phyloP scores from a whole-genome alignment of 2,797 vertebrate genomes.

The Cichlasoma orientale region DNA sequence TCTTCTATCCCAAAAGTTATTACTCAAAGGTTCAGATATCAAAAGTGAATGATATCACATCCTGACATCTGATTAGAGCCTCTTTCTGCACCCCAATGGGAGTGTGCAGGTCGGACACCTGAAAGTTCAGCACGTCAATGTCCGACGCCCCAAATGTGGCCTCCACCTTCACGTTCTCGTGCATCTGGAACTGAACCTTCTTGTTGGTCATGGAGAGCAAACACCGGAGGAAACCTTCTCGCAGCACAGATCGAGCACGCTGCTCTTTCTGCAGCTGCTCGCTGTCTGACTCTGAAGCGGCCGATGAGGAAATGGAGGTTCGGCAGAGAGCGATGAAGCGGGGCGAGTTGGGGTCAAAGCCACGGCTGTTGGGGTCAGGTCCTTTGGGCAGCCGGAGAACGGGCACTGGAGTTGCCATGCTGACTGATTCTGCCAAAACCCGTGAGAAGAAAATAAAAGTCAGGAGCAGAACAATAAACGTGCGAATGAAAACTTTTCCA shows the following conservation, averaged over 20 bases:
- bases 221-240: conserved; percentile 86
- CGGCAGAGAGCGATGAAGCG: conserved; percentile 77
- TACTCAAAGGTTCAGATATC: conserved; percentile 59
- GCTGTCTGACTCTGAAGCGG: not conserved
- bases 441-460: not conserved
- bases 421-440: not conserved
- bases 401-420: conserved; percentile 72
- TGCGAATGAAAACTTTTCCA: not conserved
- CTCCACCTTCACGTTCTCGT: conserved; percentile 82
- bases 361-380: conserved; percentile 84
- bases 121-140: conserved; percentile 89
- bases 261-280: conserved; percentile 73
- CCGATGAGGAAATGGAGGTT: conserved; percentile 59
- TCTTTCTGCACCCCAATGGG: conserved; percentile 89
- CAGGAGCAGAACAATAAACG: not conserved
- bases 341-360: conserved; percentile 85
- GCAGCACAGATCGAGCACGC: conserved; percentile 74
- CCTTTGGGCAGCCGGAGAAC: conserved; percentile 86
- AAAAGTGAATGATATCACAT: conserved; percentile 84
- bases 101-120: conserved; percentile 88
- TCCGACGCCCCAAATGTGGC: conserved; percentile 86
- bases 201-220: conserved; percentile 81
- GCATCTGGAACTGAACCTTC: conserved; percentile 81
- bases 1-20: not conserved
- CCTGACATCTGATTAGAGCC: conserved; percentile 85